Evolutionary conservation across 2,888 invertebrate species (phyloP), one percentile per base, ranked within the genome.

Genomic region (Lampropteryx suffumata): DNA sequence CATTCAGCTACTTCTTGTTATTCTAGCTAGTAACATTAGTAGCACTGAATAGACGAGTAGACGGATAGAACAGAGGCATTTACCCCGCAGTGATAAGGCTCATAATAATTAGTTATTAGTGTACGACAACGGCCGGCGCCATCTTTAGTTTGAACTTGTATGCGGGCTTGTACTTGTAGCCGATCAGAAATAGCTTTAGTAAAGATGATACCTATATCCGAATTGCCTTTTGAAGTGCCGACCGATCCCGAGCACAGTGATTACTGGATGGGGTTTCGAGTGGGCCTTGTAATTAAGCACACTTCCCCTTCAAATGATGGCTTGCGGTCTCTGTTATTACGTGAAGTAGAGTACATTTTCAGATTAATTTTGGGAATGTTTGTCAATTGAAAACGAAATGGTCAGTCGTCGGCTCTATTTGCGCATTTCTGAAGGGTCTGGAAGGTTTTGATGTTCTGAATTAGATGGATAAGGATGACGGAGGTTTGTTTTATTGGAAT

Each of bases 161-260:
- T 52, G 53, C 40, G 49, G 45, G 50, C 45, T n/a, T n/a, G n/a
- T n/a, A n/a, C n/a, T n/a, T n/a, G n/a, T 55, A 43, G 45, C 43
- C 55, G 53, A 62, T 66, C 61, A 55, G 57, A 60, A 65, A 69
- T 69, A 63, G 59, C 62, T 61, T 56, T 53, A 62, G 49, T 52
- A 60, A 62, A 67, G 67, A 65, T 65, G 62, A 66, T 65, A 57
- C 62, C 62, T 58, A 61, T 64, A 57, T 54, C 59, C 55, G 37
- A 47, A 60, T 56, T 44, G 54, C 40, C 55, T 45, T 50, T 54
- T 56, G 55, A 61, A 56, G 57, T 56, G 40, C 46, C 53, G 41
- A 34, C 47, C 53, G 61, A 59, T 59, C 47, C 47, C 50, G 62
- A 62, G 63, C 56, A 48, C 57, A 32, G 61, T 67, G 61, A 67